A percentile compares a stretch with the other conserved stretches of the same genome.
Conservation (phyloP, 2,888 invertebrate species). For the Rhagium mordax region DNA sequence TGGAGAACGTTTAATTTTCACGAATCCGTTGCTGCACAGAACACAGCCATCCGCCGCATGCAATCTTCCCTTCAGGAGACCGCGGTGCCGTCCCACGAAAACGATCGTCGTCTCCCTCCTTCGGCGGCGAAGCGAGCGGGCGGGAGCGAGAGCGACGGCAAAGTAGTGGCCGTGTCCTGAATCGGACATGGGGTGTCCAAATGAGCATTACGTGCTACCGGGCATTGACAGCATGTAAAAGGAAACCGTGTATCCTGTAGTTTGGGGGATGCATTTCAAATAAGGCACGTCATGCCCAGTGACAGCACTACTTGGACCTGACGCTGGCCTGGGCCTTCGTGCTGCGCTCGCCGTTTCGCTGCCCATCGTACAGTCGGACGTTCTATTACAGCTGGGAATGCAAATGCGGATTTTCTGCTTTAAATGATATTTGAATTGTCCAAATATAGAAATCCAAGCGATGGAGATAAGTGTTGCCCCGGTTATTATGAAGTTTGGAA, state of each 20-base stretch:
- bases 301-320: slow-evolving; percentile 55
- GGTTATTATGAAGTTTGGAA: too few species aligned
- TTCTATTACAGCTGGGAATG: slow-evolving; percentile 2
- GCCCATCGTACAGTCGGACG: slow-evolving; percentile 10
- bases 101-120: not conserved
- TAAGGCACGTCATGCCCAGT: slow-evolving; percentile 60
- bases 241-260: slow-evolving; percentile 64
- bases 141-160: not conserved
- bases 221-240: slow-evolving; percentile 65
- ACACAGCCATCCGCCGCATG: slow-evolving; percentile 6
- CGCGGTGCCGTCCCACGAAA: slow-evolving; percentile 2
- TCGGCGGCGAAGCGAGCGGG: not conserved
- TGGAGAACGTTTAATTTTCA: slow-evolving; percentile 5
- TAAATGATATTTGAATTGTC: not conserved
- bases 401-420: not conserved
- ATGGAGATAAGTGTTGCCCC: too few species aligned
- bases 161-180: slow-evolving; percentile 10
- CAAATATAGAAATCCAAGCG: too few species aligned
- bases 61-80: slow-evolving; percentile 13
- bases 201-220: slow-evolving; percentile 64
- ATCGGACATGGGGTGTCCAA: slow-evolving; percentile 57
- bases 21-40: slow-evolving; percentile 4
- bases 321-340: slow-evolving; percentile 26
- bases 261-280: slow-evolving; percentile 65
- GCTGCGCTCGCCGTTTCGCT: slow-evolving; percentile 30